Base-by-base conservation (phyloP, 2,888 invertebrate species). In the Drosophila nr. fundita region DNA sequence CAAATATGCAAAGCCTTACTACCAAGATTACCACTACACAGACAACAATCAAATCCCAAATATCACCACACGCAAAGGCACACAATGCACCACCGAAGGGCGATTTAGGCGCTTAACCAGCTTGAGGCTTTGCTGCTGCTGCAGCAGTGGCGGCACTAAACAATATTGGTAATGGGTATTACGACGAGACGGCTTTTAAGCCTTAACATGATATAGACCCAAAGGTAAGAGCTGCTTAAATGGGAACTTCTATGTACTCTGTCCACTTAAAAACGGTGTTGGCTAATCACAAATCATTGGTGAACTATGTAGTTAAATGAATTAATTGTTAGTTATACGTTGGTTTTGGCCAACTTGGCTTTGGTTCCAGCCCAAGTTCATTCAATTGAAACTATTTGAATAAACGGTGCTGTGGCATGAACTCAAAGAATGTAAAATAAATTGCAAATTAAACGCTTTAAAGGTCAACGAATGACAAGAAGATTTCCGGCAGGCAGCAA, bases 391-490 rank as follows among this genome's bases (percentile, higher is more conserved):
- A 42, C 34, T 68, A 50, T 61, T 50, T 61, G 1, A 42, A 61
- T 61, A 54, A 45, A 40, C 54, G 38, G 15, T 36, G 30, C 66
- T 67, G 73, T 59, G 45, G 36, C 62, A 50, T 68, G 62, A 63
- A 77, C 66, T 63, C 53, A 50, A 50, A n/a, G 7, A n/a, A 11
- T 30, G 21, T 24, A 11, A 55, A 54, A 38, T 13, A 38, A 40
- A 54, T 57, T 64, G 60, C 55, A 58, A 83, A 65, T 75, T 48
- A 66, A 81, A 68, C 70, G 68, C 71, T 68, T 71, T 83, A 87
- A 87, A 87, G 86, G 88, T 87, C 83, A 88, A 81, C 86, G 74
- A 90, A 88, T 86, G 88, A 88, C 89, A 88, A 70, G 60, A 80
- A 67, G 67, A 83, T 83, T 89, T 86, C 90, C 90, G 86, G 83